Evolutionary conservation across 2,888 invertebrate species (phyloP).

Genomic region (Ametastegia equiseti): DNA sequence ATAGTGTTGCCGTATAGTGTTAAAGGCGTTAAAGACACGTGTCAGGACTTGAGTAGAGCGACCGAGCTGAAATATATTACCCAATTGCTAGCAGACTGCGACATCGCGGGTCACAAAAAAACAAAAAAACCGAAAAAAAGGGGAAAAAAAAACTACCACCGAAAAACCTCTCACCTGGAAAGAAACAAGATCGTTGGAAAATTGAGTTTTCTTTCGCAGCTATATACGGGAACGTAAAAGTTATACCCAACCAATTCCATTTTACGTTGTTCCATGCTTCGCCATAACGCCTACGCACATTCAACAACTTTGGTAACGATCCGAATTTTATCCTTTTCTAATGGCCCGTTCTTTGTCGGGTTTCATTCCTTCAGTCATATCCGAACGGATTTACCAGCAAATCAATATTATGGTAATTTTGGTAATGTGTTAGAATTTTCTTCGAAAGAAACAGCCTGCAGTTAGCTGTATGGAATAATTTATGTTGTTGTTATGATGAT

Average conservation of each 20-base stretch:
- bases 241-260: slow-evolving; percentile 9
- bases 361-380: background rate
- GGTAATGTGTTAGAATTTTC: no score
- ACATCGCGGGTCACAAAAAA: slow-evolving; percentile 7
- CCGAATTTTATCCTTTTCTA: background rate
- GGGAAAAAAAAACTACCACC: background rate
- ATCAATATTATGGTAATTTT: no score
- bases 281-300: slow-evolving; percentile 34
- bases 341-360: background rate
- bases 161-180: slow-evolving; percentile 14
- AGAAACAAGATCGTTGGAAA: slow-evolving; percentile 9
- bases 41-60: slow-evolving; percentile 37
- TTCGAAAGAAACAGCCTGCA: no score
- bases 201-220: slow-evolving; percentile 28
- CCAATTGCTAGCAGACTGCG: slow-evolving; percentile 42
- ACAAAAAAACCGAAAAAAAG: background rate
- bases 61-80: slow-evolving; percentile 40
- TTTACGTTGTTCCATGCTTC: slow-evolving; percentile 29
- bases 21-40: slow-evolving; percentile 34
- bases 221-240: background rate
- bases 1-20: slow-evolving; percentile 15
- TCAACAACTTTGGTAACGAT: slow-evolving; percentile 26
- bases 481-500: no score
- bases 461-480: no score
- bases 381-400: background rate